Base-by-base conservation (phyloP, 2,888 invertebrate genomes). In the Rhimphoctona megacephalus region DNA sequence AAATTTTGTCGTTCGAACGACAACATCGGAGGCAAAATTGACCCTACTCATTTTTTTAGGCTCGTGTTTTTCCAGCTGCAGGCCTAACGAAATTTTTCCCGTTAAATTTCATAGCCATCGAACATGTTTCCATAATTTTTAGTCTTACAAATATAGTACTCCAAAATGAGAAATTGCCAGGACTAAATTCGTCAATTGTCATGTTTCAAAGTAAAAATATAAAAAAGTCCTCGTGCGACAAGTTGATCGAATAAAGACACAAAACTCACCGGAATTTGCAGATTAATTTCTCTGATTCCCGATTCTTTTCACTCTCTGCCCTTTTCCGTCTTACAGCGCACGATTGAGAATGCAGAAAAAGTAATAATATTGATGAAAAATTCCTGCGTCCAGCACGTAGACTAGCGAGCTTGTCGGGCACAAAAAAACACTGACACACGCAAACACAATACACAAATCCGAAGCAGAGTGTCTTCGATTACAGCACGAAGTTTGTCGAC, bases 251-350 rank as follows among this genome's bases (percentile, higher is more conserved):
- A 22, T 3, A 54, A 9, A 22, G 61, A 36, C 14, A 33, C 54
- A 33, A 54, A 43, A 85, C 85, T 85, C 82, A 85, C 85, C 82
- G 67, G 39, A 43, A 69, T 49, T 19, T 39, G 81, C 67, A 46
- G 85, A 76, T 61, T 49, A 30, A 22, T 30, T 22, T 61, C 39
- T 36, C 61, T 14, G 64, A 64, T 76, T 66, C 69, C 33, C 30
- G 46, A 57, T 64, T 57, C 39, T 6, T 57, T 78, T 14, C 14
- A 64, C 49, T 33, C 49, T 66, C 39, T 22, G 46, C 67, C 25
- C 49, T 11, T 17, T 57, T 46, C 61, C 2, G n/a, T 17, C 30
- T 57, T 46, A 52, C 30, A 54, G 5, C 1, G 30, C 69, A 70
- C 79, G 57, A n/a, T 73, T 25, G 30, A 66, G 33, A 49, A 70